Evolutionary conservation across 2,888 invertebrate species (phyloP).

Genomic region (Cotesia congregata): DNA sequence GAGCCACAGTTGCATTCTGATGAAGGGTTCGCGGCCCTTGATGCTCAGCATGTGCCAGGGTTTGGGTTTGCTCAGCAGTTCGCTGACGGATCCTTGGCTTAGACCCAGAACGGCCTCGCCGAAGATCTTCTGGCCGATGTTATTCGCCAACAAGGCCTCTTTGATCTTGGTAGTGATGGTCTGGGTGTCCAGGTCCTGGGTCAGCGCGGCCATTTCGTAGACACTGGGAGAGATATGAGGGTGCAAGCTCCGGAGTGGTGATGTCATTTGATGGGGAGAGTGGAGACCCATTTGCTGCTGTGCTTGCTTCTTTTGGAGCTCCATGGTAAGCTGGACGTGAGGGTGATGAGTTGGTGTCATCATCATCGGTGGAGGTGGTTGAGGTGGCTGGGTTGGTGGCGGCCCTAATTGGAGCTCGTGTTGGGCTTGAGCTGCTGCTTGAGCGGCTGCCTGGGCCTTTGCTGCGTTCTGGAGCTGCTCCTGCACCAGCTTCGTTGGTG

Average conservation of each 20-base stretch:
- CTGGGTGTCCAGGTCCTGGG: slow-evolving; percentile 96
- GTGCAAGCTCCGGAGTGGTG: slow-evolving; percentile 81
- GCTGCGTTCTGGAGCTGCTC: slow-evolving; percentile 68
- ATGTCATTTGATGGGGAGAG: slow-evolving; percentile 78
- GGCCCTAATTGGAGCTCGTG: slow-evolving; percentile 67
- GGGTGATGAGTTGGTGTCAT: slow-evolving; percentile 84
- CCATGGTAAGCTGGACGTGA: slow-evolving; percentile 78
- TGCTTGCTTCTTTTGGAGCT: slow-evolving; percentile 74
- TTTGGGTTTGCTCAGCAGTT: slow-evolving; percentile 96
- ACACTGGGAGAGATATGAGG: slow-evolving; percentile 95
- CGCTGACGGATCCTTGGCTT: slow-evolving; percentile 97
- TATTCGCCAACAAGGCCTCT: slow-evolving; percentile 95
- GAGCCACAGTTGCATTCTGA: slow-evolving; percentile 96
- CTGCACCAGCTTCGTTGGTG: slow-evolving; percentile 82
- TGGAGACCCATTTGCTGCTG: slow-evolving; percentile 72
- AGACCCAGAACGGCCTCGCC: slow-evolving; percentile 97
- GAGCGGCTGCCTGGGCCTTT: slow-evolving; percentile 65
- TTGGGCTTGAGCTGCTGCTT: slow-evolving; percentile 59
- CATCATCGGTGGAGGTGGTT: slow-evolving; percentile 76
- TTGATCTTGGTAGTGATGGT: slow-evolving; percentile 97
- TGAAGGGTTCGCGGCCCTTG: slow-evolving; percentile 96
- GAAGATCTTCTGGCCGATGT: slow-evolving; percentile 98
- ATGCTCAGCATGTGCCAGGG: slow-evolving; percentile 99
- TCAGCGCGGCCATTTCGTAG: slow-evolving; percentile 97
- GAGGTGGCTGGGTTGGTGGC: slow-evolving; percentile 65